These are phyloP conservation scores for Channa argus DNA, from an alignment of 2,113 vertebrate species.

Conservation along the genomic window DNA sequence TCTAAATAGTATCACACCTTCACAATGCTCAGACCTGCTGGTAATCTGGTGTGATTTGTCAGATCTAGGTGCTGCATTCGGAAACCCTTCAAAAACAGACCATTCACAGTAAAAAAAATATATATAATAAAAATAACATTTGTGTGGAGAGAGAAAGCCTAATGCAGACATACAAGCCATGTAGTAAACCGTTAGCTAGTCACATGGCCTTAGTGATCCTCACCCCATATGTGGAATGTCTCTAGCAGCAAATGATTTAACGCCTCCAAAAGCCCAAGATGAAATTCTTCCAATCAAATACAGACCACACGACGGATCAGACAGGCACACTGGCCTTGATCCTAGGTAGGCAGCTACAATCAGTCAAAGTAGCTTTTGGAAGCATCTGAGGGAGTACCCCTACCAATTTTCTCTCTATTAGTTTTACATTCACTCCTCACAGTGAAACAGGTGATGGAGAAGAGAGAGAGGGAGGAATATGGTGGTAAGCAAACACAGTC, in stretches of 20 bases:
- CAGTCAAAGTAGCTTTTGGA: conserved; percentile 23
- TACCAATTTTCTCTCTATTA: conserved; percentile 78
- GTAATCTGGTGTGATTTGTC: conserved; percentile 44
- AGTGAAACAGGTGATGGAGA: conserved; percentile 94
- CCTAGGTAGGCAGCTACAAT: conserved; percentile 16
- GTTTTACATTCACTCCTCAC: conserved; percentile 96
- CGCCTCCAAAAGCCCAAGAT: conserved; percentile 30
- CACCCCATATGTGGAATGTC: conserved; percentile 90
- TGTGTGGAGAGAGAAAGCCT: conserved; percentile 41
- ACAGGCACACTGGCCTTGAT: conserved; percentile 28
- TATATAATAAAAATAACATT: background rate
- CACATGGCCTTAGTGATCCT: conserved; percentile 63
- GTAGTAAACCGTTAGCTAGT: conserved; percentile 49
- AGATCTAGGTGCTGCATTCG: conserved; percentile 27
- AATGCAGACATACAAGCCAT: conserved; percentile 72
- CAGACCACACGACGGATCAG: background rate
- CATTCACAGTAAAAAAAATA: conserved; percentile 44
- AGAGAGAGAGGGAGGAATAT: conserved; percentile 84
- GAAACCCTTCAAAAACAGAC: conserved; percentile 26
- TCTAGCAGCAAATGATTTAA: conserved; percentile 62
- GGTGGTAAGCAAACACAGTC: conserved; percentile 88
- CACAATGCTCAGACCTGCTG: conserved; percentile 73
- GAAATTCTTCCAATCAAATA: conserved; percentile 28
- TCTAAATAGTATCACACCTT: conserved; percentile 53
- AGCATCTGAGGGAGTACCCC: conserved; percentile 52